phyloP scores from a whole-genome alignment of 2,113 vertebrate genomes.

The Balaenoptera acutorostrata region DNA sequence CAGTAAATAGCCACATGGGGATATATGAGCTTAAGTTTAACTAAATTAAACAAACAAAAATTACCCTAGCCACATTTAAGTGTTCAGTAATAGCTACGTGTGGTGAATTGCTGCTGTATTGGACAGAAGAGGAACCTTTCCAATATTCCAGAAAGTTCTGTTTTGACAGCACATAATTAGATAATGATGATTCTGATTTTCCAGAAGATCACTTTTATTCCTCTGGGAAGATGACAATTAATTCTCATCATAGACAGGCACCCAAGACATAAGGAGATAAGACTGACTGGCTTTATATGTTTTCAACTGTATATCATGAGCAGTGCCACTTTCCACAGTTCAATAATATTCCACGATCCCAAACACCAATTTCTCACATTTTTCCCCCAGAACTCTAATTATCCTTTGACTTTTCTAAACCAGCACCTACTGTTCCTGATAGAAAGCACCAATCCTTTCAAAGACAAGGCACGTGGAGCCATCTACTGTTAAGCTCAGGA shows the following conservation, averaged over 20 bases:
- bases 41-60: background rate
- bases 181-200: background rate
- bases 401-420: background rate
- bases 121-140: background rate
- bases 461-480: background rate
- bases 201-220: slow-evolving; percentile 29
- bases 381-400: background rate
- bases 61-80: background rate
- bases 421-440: background rate
- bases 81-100: background rate
- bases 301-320: background rate
- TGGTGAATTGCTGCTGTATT: background rate
- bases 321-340: background rate
- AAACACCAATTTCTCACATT: background rate
- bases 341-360: background rate
- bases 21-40: background rate
- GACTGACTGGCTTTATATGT: background rate
- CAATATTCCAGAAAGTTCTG: background rate
- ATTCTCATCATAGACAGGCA: background rate
- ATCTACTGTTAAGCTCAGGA: slow-evolving; percentile 2
- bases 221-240: slow-evolving; percentile 6
- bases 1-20: background rate
- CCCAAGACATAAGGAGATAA: background rate
- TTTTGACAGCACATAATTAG: background rate
- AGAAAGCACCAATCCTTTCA: background rate